phyloP scores from a whole-genome alignment of 2,797 vertebrate species.

The Decapterus maruadsi region DNA sequence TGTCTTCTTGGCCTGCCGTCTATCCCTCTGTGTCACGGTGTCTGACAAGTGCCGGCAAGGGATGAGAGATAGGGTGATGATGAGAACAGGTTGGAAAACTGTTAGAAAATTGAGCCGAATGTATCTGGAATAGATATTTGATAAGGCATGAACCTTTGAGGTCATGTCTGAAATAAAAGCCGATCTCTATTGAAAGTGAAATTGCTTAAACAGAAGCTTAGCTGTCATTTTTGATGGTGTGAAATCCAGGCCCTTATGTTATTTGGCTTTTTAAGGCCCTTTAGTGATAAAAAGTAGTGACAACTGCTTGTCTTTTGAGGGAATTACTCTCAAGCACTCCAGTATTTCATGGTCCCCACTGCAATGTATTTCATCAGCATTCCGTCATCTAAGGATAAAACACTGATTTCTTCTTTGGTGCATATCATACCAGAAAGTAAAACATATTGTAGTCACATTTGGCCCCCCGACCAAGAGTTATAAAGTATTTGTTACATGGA shows the following conservation, averaged over 20 bases:
- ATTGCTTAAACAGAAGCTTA: not conserved
- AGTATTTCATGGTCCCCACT: conserved; percentile 18
- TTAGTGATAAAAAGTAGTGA: not conserved
- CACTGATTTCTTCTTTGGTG: conserved; percentile 8
- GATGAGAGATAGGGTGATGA: conserved; percentile 9
- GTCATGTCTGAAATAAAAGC: not conserved
- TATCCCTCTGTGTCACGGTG: conserved; percentile 22
- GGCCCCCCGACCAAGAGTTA: not conserved
- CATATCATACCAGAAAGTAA: not conserved
- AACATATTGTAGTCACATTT: conserved; percentile 1
- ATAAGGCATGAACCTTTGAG: not conserved
- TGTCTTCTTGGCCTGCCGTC: conserved; percentile 17
- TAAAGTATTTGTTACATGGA: not conserved
- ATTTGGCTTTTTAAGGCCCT: not conserved
- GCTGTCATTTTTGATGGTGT: not conserved
- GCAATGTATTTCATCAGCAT: conserved; percentile 31
- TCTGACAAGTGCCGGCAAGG: conserved; percentile 36
- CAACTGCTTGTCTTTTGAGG: not conserved
- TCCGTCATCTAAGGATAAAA: conserved; percentile 22
- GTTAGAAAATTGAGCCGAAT: not conserved
- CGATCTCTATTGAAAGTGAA: not conserved
- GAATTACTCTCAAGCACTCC: not conserved
- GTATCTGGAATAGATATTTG: not conserved
- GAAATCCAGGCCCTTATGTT: not conserved
- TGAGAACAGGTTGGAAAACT: not conserved